These are phyloP conservation scores for Galleria mellonella DNA, from an alignment of 1,140 invertebrate species.

Conservation along the genomic window DNA sequence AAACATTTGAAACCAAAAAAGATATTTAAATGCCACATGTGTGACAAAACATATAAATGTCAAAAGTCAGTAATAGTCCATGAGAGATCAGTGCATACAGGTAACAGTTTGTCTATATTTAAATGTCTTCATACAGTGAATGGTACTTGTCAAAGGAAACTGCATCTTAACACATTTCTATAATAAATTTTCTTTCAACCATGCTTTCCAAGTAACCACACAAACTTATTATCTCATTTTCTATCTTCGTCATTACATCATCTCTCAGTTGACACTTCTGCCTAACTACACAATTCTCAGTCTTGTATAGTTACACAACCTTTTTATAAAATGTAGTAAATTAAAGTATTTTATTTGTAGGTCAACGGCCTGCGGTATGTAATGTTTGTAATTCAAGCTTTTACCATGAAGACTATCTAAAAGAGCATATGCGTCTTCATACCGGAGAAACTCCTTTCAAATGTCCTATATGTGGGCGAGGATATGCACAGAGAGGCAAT, in stretches of 20 bases:
- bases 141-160: too few species aligned
- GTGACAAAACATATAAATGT: conserved; percentile 61
- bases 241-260: too few species aligned
- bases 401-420: conserved; percentile 70
- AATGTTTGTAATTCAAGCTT: conserved; percentile 54
- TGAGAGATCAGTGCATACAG: conserved; percentile 69
- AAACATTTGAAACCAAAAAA: conserved; percentile 41
- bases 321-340: conserved; percentile 3
- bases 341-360: conserved; percentile 29
- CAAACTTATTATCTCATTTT: too few species aligned
- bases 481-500: conserved; percentile 77
- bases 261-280: too few species aligned
- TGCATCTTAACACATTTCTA: too few species aligned
- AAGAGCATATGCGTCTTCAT: conserved; percentile 81
- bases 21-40: conserved; percentile 52
- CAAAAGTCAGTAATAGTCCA: conserved; percentile 63
- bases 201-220: too few species aligned
- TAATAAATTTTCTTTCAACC: too few species aligned
- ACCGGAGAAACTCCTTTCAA: conserved; percentile 85
- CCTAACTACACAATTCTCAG: too few species aligned
- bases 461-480: conserved; percentile 80
- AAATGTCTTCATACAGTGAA: background rate
- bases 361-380: conserved; percentile 60
- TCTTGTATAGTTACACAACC: background rate
- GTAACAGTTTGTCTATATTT: conserved; percentile 22